phyloP scores from a whole-genome alignment of 2,113 vertebrate species.

The Aspidoscelis tigris region DNA sequence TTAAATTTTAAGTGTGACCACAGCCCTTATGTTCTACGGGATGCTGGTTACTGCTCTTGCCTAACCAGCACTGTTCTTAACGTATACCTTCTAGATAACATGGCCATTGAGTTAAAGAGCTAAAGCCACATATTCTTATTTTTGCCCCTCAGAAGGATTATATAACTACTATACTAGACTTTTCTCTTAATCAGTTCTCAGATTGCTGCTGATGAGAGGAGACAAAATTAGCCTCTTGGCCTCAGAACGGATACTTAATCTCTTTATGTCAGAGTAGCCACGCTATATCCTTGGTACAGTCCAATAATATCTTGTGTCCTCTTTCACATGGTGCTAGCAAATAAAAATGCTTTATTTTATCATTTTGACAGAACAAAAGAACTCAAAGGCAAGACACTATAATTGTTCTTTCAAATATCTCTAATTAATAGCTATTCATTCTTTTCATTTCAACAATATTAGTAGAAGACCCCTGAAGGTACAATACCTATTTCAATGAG shows the following conservation, averaged over 20 bases:
- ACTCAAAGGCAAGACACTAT: not conserved
- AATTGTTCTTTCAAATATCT: not conserved
- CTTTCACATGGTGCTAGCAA: not conserved
- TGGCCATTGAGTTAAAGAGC: not conserved
- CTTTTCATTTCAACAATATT: not conserved
- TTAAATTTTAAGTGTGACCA: no score
- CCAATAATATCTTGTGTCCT: slow-evolving; percentile 26
- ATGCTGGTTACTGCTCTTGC: slow-evolving; percentile 9
- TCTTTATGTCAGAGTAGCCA: slow-evolving; percentile 38
- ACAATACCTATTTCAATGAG: no score
- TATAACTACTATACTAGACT: slow-evolving; percentile 13
- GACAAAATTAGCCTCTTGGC: slow-evolving; percentile 49
- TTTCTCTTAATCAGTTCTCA: not conserved
- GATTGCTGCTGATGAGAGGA: slow-evolving; percentile 5
- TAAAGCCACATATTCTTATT: slow-evolving; percentile 8
- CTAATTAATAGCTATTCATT: not conserved
- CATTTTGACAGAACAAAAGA: slow-evolving; percentile 24
- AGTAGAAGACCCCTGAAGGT: not conserved
- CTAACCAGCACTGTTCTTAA: not conserved
- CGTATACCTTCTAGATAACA: not conserved
- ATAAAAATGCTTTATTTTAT: not conserved
- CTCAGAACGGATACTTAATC: slow-evolving; percentile 54
- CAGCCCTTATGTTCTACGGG: not conserved
- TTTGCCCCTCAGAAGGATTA: slow-evolving; percentile 11
- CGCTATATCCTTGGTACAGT: slow-evolving; percentile 43